phyloP scores from a whole-genome alignment of 2,888 invertebrate genomes.

The Papilio demoleus region DNA sequence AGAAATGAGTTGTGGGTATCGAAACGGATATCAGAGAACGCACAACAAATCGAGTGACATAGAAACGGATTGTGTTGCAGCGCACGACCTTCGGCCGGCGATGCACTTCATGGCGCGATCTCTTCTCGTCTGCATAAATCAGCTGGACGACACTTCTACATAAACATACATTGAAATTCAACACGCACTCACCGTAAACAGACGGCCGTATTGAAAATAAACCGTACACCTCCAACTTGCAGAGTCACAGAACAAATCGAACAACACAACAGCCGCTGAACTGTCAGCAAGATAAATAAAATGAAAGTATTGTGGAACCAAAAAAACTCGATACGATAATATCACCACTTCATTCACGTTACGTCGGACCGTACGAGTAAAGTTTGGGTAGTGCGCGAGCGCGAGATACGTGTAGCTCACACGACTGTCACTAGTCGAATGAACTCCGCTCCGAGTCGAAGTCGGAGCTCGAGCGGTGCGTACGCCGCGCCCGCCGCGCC shows the following conservation, averaged over 20 bases:
- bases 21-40: constrained; percentile 40
- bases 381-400: constrained; percentile 62
- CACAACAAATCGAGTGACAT: constrained; percentile 56
- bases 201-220: constrained; percentile 73
- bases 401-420: constrained; percentile 62
- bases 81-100: constrained; percentile 69
- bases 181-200: constrained; percentile 78
- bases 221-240: constrained; percentile 75
- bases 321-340: constrained; percentile 59
- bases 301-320: constrained; percentile 60
- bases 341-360: constrained; percentile 73
- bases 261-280: constrained; percentile 73
- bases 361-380: constrained; percentile 65
- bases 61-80: constrained; percentile 64
- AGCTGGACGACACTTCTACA: constrained; percentile 65
- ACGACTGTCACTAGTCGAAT: constrained; percentile 71
- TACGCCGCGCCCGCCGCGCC: constrained; percentile 41
- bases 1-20: constrained; percentile 2
- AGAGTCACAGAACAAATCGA: constrained; percentile 72
- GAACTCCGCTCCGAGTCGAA: constrained; percentile 44
- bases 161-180: constrained; percentile 72
- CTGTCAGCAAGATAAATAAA: constrained; percentile 62
- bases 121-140: constrained; percentile 71
- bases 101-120: constrained; percentile 70
- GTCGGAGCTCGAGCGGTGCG: constrained; percentile 32